Conservation (phyloP, 2,797 vertebrate genomes). For the Micromesistius poutassou region DNA sequence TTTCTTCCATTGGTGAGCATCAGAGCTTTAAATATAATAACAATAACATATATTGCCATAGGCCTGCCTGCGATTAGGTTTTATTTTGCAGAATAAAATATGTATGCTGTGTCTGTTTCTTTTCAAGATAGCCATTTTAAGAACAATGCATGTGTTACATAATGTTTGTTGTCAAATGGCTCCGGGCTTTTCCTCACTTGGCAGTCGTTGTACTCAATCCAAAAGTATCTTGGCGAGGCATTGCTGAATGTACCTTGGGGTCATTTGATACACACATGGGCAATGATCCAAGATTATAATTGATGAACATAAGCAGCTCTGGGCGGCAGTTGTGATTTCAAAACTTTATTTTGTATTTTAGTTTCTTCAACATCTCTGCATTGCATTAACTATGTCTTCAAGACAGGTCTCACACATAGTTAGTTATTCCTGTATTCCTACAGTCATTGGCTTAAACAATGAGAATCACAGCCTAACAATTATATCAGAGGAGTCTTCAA, state of each 20-base stretch:
- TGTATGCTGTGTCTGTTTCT: neutral
- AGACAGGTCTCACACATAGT: neutral
- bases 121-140: neutral
- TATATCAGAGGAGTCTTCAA: constrained; percentile 2
- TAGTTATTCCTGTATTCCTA: neutral
- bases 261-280: neutral
- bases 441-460: neutral
- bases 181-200: neutral
- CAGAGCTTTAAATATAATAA: constrained; percentile 36
- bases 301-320: neutral
- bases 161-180: neutral
- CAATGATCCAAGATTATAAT: neutral
- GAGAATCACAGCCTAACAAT: neutral
- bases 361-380: neutral
- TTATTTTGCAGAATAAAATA: neutral
- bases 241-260: neutral
- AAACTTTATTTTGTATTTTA: neutral
- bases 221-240: neutral
- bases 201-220: neutral
- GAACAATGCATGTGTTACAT: neutral
- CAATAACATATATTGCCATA: constrained; percentile 38
- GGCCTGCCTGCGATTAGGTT: neutral
- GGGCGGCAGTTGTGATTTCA: neutral
- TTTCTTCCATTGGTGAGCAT: constrained; percentile 28
- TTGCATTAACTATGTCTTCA: neutral